Evolutionary conservation across 2,797 vertebrate species (phyloP).

Genomic region (Sandelia bainsii): DNA sequence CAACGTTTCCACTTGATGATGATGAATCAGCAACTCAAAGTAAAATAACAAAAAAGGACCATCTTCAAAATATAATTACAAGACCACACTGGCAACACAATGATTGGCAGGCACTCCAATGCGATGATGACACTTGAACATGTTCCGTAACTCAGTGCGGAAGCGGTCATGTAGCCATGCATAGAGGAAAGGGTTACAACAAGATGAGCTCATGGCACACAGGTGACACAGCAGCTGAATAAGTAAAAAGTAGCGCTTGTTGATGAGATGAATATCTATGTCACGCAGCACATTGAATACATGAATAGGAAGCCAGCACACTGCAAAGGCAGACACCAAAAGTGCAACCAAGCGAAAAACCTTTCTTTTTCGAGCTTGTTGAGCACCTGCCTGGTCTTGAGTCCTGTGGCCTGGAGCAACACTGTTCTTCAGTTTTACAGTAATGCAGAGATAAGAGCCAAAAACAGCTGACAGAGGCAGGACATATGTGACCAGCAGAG

Average conservation of each 20-base stretch:
- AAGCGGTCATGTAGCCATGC: constrained; percentile 91
- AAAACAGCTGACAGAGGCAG: constrained; percentile 87
- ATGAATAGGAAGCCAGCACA: constrained; percentile 91
- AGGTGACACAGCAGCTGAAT: constrained; percentile 91
- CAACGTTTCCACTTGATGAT: not conserved
- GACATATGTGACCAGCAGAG: constrained; percentile 88
- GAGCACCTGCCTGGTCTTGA: constrained; percentile 77
- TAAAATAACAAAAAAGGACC: not conserved
- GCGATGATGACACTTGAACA: constrained; percentile 81
- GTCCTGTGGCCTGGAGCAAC: constrained; percentile 79
- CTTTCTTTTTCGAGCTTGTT: constrained; percentile 87
- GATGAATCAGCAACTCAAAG: constrained; percentile 1
- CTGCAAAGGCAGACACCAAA: constrained; percentile 84
- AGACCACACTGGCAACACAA: constrained; percentile 72
- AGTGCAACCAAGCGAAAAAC: constrained; percentile 88
- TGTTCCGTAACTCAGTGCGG: constrained; percentile 80
- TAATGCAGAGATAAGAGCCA: constrained; percentile 88
- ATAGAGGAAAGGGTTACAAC: constrained; percentile 90
- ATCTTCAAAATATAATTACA: constrained; percentile 29
- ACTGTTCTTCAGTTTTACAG: constrained; percentile 87
- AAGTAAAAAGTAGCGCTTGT: constrained; percentile 89
- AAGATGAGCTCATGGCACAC: constrained; percentile 90
- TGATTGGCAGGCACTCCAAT: constrained; percentile 73
- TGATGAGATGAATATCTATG: constrained; percentile 88
- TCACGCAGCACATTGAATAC: constrained; percentile 91